Evolutionary conservation across 23 tunicate genomes (phyloP).

Genomic region (Styela plicata): DNA sequence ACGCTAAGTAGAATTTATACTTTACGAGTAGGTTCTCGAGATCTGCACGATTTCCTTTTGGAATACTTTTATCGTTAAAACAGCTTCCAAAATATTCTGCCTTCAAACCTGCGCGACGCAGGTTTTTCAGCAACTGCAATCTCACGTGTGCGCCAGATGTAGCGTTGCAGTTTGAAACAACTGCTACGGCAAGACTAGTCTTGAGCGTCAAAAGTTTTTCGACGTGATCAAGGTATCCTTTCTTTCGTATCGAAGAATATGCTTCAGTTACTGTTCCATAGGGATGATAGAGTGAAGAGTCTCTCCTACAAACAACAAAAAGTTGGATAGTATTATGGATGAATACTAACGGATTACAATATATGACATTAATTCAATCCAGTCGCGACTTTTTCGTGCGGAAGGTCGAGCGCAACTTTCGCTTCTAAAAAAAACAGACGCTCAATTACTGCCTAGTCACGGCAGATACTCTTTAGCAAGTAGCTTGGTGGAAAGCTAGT

Average conservation of each 20-base stretch:
- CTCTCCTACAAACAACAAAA: no score
- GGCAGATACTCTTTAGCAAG: no score
- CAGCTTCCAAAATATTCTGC: conserved; percentile 8
- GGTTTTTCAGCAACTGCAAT: not conserved
- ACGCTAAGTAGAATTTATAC: conserved; percentile 44
- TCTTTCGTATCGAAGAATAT: not conserved
- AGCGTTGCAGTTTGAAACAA: conserved; percentile 19
- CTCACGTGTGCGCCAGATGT: conserved; percentile 15
- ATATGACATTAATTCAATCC: no score
- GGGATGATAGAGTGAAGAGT: conserved; percentile 13
- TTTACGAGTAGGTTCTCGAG: not conserved
- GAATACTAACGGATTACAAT: no score
- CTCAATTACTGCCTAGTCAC: no score
- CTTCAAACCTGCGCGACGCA: not conserved
- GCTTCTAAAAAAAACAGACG: no score
- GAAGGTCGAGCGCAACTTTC: no score
- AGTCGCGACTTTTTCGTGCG: no score
- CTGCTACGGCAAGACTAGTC: conserved; percentile 27
- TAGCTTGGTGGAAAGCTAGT: no score
- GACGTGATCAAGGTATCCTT: not conserved
- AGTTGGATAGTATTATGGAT: no score
- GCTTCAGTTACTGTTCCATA: conserved; percentile 22
- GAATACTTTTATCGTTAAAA: not conserved
- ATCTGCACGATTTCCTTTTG: not conserved
- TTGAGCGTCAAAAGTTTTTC: conserved; percentile 1